Percentiles rank a stretch among this genome's conserved stretches.
Conservation (phyloP, 2,797 vertebrate genomes). For the Mus spretus region DNA sequence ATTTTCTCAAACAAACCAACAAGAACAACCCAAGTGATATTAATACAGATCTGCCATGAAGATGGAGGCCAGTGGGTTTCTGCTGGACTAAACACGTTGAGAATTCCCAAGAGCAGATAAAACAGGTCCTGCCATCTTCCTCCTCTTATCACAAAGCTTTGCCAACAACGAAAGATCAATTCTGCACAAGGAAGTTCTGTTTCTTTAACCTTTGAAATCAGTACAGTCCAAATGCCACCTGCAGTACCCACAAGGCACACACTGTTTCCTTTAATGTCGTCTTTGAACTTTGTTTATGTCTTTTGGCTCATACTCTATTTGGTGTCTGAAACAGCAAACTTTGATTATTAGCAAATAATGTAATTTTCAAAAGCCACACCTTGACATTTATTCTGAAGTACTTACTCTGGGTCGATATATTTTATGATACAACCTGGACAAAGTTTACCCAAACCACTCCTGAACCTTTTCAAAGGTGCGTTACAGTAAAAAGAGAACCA, state of each 20-base stretch:
- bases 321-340: constrained; percentile 44
- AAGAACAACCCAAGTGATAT: not conserved
- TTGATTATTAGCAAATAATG: constrained; percentile 53
- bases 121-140: not conserved
- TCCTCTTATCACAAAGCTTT: constrained; percentile 54
- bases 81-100: constrained; percentile 12
- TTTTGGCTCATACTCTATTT: constrained; percentile 52
- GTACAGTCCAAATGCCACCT: constrained; percentile 41
- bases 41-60: constrained; percentile 39
- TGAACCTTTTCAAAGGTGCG: constrained; percentile 1
- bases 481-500: constrained; percentile 15
- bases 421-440: constrained; percentile 46
- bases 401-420: not conserved
- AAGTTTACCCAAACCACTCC: not conserved
- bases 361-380: constrained; percentile 48
- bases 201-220: constrained; percentile 50
- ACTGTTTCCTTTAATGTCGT: constrained; percentile 54
- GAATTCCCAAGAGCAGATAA: constrained; percentile 14
- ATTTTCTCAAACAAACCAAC: not conserved
- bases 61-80: not conserved
- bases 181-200: constrained; percentile 49
- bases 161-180: constrained; percentile 42
- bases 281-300: constrained; percentile 55
- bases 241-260: not conserved
- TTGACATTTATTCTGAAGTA: constrained; percentile 69